Percentiles rank a stretch among this genome's conserved stretches.
Conservation (phyloP, 2,888 invertebrate species). For the Synergus gifuensis region DNA sequence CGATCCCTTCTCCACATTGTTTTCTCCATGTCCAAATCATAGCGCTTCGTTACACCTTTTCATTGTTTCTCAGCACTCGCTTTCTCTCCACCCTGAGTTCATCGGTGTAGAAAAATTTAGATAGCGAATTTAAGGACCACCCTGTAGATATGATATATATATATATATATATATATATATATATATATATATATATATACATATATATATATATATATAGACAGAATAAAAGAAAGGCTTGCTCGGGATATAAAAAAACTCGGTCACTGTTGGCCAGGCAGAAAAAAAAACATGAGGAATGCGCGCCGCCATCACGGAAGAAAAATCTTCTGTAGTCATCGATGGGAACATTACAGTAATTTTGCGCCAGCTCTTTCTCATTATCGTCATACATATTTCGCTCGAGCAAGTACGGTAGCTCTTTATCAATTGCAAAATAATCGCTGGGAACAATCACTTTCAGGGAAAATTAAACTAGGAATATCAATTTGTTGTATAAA, state of each 20-base stretch:
- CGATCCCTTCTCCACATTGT: slow-evolving; percentile 33
- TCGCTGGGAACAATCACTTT: neutral
- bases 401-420: neutral
- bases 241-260: slow-evolving; percentile 7
- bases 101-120: slow-evolving; percentile 35
- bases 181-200: neutral
- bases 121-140: slow-evolving; percentile 28
- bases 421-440: neutral
- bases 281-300: neutral
- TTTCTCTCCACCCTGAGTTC: slow-evolving; percentile 26
- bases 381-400: neutral
- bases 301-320: neutral
- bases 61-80: slow-evolving; percentile 35
- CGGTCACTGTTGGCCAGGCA: neutral
- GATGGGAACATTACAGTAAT: slow-evolving; percentile 9
- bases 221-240: slow-evolving; percentile 21
- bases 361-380: neutral
- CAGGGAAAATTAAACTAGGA: neutral
- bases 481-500: slow-evolving; percentile 13
- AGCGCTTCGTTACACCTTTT: slow-evolving; percentile 40
- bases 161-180: too few relatives aligned
- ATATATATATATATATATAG: neutral
- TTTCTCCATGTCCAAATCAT: slow-evolving; percentile 35
- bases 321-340: slow-evolving; percentile 15
- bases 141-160: slow-evolving; percentile 1